A percentile compares a stretch with the other conserved stretches of the same genome.
Evolutionary conservation across 1,140 invertebrate genomes (phyloP).

Genomic region (Macrobrachium nipponense): DNA sequence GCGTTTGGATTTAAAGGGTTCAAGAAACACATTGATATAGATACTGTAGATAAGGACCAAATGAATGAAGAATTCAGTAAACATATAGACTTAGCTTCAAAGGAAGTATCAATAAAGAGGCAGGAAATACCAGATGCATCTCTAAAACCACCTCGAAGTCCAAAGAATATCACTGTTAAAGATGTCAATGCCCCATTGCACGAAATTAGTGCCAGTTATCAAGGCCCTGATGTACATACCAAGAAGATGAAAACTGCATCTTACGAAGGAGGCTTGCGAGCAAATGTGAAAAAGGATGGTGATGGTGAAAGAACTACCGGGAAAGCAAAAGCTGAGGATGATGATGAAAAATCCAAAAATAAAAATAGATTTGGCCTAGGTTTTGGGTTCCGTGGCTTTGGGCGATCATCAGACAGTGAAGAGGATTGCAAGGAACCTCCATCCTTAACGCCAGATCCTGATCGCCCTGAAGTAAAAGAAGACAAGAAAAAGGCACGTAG

Average conservation of each 20-base stretch:
- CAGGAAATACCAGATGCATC: conserved; percentile 21
- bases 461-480: conserved; percentile 30
- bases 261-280: neutral
- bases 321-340: conserved; percentile 48
- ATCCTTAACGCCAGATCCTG: conserved; percentile 47
- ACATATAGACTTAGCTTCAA: too few relatives aligned
- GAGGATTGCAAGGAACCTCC: conserved; percentile 41
- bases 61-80: neutral
- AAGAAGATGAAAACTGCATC: neutral
- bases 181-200: neutral
- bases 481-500: conserved; percentile 50
- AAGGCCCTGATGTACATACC: neutral
- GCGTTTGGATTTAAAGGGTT: conserved; percentile 56
- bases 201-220: neutral
- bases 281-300: conserved; percentile 24
- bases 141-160: too few relatives aligned
- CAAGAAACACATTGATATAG: conserved; percentile 52
- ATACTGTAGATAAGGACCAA: neutral
- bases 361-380: conserved; percentile 57
- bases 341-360: conserved; percentile 49
- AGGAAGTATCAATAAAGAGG: conserved; percentile 2
- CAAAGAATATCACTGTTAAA: too few relatives aligned
- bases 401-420: conserved; percentile 57
- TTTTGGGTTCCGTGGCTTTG: conserved; percentile 50
- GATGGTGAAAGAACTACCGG: conserved; percentile 20